Conservation (phyloP, 1,140 invertebrate species). For the Platyscapa corneri region DNA sequence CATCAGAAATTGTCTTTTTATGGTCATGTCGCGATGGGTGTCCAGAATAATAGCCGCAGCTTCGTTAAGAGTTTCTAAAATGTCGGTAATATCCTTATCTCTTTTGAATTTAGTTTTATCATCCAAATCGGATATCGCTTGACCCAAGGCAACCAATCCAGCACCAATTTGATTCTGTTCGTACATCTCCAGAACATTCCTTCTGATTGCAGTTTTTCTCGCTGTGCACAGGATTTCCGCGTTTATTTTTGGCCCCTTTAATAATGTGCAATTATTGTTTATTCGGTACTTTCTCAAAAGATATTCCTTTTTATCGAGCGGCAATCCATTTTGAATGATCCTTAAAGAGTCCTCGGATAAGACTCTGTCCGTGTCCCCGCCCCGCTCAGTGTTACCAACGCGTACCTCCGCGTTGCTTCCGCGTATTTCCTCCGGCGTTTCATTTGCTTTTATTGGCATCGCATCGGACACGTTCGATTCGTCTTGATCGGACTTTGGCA, state of each 20-base stretch:
- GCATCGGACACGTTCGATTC: neutral
- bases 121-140: neutral
- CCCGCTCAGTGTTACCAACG: too few species aligned
- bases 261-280: neutral
- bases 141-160: neutral
- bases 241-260: constrained; percentile 3
- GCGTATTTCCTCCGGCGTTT: neutral
- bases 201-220: neutral
- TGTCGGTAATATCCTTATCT: neutral
- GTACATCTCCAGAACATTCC: neutral
- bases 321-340: constrained; percentile 5
- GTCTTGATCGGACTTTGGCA: neutral
- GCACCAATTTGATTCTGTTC: constrained; percentile 29
- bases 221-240: neutral
- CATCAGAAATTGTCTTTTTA: neutral
- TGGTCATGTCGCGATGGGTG: constrained; percentile 4
- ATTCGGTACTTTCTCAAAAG: constrained; percentile 14
- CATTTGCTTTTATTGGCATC: neutral
- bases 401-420: neutral
- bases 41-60: constrained; percentile 15
- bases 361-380: neutral
- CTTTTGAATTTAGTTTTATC: neutral
- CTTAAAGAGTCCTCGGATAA: neutral
- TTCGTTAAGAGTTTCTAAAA: neutral
- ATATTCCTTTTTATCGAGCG: neutral